These are phyloP conservation scores for Diarsia rubi DNA, from an alignment of 2,888 invertebrate species.

Conservation along the genomic window DNA sequence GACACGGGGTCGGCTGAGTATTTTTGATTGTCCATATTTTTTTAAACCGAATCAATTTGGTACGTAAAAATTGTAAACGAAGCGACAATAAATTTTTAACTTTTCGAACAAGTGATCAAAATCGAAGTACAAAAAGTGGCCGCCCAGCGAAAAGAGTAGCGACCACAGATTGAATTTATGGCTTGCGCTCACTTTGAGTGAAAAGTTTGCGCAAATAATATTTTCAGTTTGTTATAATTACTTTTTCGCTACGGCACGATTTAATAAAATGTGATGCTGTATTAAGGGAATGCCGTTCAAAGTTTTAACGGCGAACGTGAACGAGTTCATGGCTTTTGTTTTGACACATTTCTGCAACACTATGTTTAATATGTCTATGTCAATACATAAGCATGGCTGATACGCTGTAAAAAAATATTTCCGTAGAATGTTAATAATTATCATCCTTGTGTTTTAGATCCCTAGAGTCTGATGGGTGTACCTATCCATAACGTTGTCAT, in stretches of 20 bases:
- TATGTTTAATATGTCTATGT: not conserved
- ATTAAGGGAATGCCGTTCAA: constrained; percentile 37
- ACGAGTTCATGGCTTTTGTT: constrained; percentile 7
- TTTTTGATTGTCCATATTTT: constrained; percentile 77
- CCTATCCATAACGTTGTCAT: too few species aligned
- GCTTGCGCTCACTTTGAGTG: constrained; percentile 78
- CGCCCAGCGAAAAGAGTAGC: constrained; percentile 80
- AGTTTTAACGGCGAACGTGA: constrained; percentile 17
- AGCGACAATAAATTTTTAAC: constrained; percentile 87
- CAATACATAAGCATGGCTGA: not conserved
- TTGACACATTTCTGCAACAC: not conserved
- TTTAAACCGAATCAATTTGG: constrained; percentile 72
- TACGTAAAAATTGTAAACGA: constrained; percentile 83
- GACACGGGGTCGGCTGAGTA: constrained; percentile 53
- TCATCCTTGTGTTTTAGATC: not conserved
- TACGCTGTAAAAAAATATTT: not conserved
- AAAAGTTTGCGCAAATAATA: constrained; percentile 79
- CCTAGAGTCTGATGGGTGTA: not conserved
- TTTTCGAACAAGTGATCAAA: constrained; percentile 88
- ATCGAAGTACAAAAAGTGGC: constrained; percentile 86
- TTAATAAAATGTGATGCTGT: constrained; percentile 49
- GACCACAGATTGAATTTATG: constrained; percentile 88
- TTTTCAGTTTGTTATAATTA: constrained; percentile 71
- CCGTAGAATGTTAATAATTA: not conserved
- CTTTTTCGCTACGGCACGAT: constrained; percentile 52